phyloP scores from a whole-genome alignment of 1,140 invertebrate genomes.

The Adoxophyes honmai region DNA sequence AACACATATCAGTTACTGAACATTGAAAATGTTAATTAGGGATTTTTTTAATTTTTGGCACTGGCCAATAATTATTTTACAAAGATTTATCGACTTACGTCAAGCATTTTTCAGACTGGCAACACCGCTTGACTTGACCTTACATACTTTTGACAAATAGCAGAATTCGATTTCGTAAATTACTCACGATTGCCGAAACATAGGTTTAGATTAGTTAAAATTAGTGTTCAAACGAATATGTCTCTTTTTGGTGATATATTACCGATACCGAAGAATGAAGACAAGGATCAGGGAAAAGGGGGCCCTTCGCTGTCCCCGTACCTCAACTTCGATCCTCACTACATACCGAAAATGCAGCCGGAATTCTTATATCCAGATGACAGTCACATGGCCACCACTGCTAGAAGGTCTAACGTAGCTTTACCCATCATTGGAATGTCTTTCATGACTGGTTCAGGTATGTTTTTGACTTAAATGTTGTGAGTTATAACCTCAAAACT shows the following conservation, averaged over 20 bases:
- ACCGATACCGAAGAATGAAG: constrained; percentile 59
- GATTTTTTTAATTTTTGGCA: too few species aligned
- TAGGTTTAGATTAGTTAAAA: constrained; percentile 52
- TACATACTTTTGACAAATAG: constrained; percentile 25
- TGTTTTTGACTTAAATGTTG: constrained; percentile 18
- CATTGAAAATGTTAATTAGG: too few species aligned
- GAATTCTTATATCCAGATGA: constrained; percentile 95
- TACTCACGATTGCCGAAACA: constrained; percentile 45
- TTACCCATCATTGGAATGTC: constrained; percentile 96
- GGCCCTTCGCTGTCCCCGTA: constrained; percentile 88
- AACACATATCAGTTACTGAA: too few species aligned
- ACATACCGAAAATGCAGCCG: constrained; percentile 88
- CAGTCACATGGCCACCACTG: constrained; percentile 72
- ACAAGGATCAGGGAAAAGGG: constrained; percentile 41
- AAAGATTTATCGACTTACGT: not conserved
- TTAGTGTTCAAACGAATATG: constrained; percentile 57
- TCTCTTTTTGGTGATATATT: constrained; percentile 66
- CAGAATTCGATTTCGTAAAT: constrained; percentile 36
- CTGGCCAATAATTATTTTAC: not conserved
- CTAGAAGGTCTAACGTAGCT: constrained; percentile 81
- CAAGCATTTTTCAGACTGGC: not conserved
- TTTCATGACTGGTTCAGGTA: constrained; percentile 87
- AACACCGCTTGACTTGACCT: not conserved
- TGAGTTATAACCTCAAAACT: constrained; percentile 53
- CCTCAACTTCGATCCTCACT: constrained; percentile 93